Conservation (phyloP, 2,113 vertebrate species). For the Micromys minutus region DNA sequence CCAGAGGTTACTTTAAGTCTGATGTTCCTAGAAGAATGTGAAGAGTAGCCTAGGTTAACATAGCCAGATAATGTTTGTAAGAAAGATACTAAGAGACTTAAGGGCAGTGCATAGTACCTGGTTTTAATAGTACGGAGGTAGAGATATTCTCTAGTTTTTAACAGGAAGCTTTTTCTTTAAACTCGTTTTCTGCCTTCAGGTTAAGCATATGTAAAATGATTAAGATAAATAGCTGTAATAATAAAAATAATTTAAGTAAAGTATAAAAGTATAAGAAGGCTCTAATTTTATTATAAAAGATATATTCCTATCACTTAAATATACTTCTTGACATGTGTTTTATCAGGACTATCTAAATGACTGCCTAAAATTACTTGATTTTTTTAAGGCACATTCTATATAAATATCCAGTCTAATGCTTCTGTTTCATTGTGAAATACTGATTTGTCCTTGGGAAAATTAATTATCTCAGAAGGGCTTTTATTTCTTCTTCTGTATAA, state of each 20-base stretch:
- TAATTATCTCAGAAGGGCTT: conserved; percentile 41
- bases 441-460: conserved; percentile 47
- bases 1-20: not conserved
- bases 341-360: not conserved
- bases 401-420: conserved; percentile 17
- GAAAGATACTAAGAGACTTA: not conserved
- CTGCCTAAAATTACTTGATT: conserved; percentile 12
- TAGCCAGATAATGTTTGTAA: not conserved
- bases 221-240: not conserved
- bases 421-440: conserved; percentile 13
- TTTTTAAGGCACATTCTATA: conserved; percentile 18
- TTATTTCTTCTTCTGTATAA: conserved; percentile 23
- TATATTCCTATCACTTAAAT: not conserved
- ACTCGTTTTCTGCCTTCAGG: conserved; percentile 1
- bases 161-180: not conserved
- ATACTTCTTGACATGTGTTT: conserved; percentile 19
- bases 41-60: not conserved
- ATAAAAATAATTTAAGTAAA: not conserved
- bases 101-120: not conserved
- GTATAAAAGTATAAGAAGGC: not conserved
- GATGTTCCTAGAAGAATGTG: not conserved
- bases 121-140: not conserved
- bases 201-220: conserved; percentile 14
- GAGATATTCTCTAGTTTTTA: not conserved
- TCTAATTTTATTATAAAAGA: conserved; percentile 1